Evolutionary conservation across 2,797 vertebrate species (phyloP).

Genomic region (Diplodus puntazzo): DNA sequence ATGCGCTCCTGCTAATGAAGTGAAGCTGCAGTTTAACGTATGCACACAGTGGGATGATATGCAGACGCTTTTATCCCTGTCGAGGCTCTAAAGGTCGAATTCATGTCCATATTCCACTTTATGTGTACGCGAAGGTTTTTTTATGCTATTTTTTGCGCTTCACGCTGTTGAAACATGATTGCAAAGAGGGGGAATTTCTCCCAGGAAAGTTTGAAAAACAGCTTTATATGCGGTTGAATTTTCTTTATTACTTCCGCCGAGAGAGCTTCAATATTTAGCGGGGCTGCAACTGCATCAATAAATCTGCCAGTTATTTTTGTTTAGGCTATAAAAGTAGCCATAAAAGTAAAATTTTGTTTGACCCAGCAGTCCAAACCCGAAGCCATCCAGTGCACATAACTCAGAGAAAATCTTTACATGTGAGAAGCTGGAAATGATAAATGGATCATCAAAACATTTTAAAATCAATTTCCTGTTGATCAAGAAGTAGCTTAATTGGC

Average conservation of each 20-base stretch:
- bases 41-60: background rate
- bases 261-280: background rate
- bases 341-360: background rate
- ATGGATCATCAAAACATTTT: background rate
- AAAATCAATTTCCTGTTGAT: background rate
- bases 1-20: background rate
- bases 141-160: background rate
- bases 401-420: background rate
- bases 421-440: background rate
- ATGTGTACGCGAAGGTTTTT: background rate
- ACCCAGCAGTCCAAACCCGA: no score
- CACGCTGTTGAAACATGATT: conserved; percentile 19
- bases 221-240: background rate
- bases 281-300: background rate
- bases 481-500: background rate
- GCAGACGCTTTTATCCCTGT: background rate
- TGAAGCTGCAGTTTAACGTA: background rate
- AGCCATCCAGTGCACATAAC: no score
- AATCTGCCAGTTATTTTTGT: background rate
- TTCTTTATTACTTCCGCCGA: background rate
- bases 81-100: background rate
- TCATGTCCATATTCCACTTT: background rate
- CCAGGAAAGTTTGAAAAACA: conserved; percentile 1
- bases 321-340: background rate
- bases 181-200: conserved; percentile 29